Evolutionary conservation across 2,888 invertebrate genomes (phyloP).

Genomic region (Flabesymbios commensalis): DNA sequence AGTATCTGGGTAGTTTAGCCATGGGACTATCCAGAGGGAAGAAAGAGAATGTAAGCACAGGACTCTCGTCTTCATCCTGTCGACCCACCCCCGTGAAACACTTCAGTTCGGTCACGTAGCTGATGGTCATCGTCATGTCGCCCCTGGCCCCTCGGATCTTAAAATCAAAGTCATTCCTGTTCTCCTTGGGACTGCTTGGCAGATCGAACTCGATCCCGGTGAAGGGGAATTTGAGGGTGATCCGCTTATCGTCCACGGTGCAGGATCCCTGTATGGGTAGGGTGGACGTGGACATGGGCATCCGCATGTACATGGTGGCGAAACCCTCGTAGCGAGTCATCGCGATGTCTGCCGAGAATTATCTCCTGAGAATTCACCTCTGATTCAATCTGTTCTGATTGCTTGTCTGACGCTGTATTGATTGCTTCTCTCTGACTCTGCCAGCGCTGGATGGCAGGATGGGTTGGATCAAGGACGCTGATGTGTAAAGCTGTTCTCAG

Average conservation of each 20-base stretch:
- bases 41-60: slow-evolving; percentile 32
- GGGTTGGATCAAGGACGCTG: too few relatives aligned
- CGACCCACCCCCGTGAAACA: slow-evolving; percentile 29
- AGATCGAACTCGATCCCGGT: slow-evolving; percentile 38
- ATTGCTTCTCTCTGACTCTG: too few relatives aligned
- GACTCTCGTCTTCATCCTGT: slow-evolving; percentile 31
- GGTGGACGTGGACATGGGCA: slow-evolving; percentile 33
- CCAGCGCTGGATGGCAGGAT: too few relatives aligned
- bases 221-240: slow-evolving; percentile 38
- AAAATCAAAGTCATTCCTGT: slow-evolving; percentile 34
- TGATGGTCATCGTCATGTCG: slow-evolving; percentile 36
- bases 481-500: too few relatives aligned
- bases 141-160: slow-evolving; percentile 35
- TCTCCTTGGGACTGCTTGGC: slow-evolving; percentile 27
- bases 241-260: slow-evolving; percentile 29
- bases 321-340: slow-evolving; percentile 19
- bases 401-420: too few relatives aligned
- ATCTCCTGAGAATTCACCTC: too few relatives aligned
- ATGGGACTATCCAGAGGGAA: slow-evolving; percentile 30
- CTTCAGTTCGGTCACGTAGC: slow-evolving; percentile 26
- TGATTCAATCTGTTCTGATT: too few relatives aligned
- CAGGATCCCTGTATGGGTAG: slow-evolving; percentile 35
- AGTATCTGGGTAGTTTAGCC: slow-evolving; percentile 21
- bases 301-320: slow-evolving; percentile 36
- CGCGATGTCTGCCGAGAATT: too few relatives aligned